Conservation (phyloP, 2,113 vertebrate species). For the Nanorana parkeri region DNA sequence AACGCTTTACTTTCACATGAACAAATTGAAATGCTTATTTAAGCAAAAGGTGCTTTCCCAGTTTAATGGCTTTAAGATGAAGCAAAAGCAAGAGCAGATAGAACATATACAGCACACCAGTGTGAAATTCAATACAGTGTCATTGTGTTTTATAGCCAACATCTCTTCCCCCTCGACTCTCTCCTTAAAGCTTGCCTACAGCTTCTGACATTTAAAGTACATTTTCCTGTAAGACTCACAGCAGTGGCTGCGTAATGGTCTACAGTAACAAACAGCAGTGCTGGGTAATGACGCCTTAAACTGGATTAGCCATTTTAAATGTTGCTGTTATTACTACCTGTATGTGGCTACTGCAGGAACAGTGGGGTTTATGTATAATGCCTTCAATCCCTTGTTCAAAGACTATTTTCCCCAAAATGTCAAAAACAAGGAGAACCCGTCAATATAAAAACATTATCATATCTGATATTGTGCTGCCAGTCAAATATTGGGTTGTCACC, state of each 20-base stretch:
- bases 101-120: neutral
- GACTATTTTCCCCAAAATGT: too few species aligned
- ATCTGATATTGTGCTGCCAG: too few species aligned
- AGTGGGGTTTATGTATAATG: too few species aligned
- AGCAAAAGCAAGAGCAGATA: neutral
- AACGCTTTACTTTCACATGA: neutral
- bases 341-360: too few species aligned
- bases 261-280: too few species aligned
- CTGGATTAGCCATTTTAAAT: too few species aligned
- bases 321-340: too few species aligned
- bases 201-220: slow-evolving; percentile 7
- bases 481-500: too few species aligned
- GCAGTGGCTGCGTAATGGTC: neutral
- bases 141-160: neutral
- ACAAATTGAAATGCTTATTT: neutral
- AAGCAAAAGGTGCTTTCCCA: neutral
- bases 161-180: neutral
- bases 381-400: too few species aligned
- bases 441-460: too few species aligned
- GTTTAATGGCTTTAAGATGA: neutral
- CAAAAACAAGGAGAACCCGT: too few species aligned
- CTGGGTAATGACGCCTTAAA: neutral
- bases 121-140: neutral
- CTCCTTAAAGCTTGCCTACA: neutral
- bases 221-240: neutral